These are phyloP conservation scores for Crotalus horridus DNA, from an alignment of 2,113 vertebrate species.

Conservation along the genomic window DNA sequence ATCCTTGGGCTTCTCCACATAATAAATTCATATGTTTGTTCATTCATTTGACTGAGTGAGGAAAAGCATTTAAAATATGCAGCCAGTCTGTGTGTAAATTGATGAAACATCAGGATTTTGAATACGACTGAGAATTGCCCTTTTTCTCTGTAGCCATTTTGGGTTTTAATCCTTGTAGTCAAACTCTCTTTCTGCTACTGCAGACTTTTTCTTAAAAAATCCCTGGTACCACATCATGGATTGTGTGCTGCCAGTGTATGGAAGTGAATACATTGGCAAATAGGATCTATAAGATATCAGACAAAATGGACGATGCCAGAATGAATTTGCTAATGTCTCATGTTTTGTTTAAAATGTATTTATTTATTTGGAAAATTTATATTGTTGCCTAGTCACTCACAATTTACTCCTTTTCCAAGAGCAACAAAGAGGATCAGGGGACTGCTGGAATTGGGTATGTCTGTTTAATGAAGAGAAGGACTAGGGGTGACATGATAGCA, in stretches of 20 bases:
- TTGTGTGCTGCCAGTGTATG: background rate
- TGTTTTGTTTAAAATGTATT: background rate
- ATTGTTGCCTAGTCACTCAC: background rate
- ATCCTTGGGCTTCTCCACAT: background rate
- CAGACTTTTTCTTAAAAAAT: background rate
- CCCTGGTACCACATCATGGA: background rate
- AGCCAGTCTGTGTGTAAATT: background rate
- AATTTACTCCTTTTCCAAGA: background rate
- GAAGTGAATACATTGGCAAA: background rate
- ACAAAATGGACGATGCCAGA: background rate
- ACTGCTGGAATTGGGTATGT: too few relatives aligned
- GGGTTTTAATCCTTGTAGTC: background rate
- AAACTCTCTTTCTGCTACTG: background rate
- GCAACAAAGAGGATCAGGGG: too few relatives aligned
- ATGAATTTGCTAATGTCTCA: background rate
- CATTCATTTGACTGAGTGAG: background rate
- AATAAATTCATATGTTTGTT: background rate
- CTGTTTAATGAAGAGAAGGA: too few relatives aligned
- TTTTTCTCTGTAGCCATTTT: background rate
- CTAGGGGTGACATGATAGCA: too few relatives aligned
- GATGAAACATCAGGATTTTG: background rate
- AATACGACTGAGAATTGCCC: background rate
- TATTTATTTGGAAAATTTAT: background rate
- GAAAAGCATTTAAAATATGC: background rate
- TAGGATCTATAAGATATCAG: background rate